These are phyloP conservation scores for Malurus leucopterus DNA, from an alignment of 2,797 vertebrate species.

Conservation along the genomic window DNA sequence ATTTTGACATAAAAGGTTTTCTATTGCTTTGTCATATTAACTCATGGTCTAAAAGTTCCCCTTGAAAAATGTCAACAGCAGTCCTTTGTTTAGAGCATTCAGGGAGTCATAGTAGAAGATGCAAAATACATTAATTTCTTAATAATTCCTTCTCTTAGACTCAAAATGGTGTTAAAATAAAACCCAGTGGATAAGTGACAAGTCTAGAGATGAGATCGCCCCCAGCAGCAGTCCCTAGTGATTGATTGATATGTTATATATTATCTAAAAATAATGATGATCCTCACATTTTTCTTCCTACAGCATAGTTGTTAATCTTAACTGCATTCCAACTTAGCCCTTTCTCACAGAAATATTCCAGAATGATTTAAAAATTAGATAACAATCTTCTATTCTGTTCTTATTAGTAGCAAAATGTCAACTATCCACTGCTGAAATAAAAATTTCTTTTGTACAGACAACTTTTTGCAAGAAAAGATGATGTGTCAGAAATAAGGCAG, in stretches of 20 bases:
- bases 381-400: background rate
- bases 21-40: background rate
- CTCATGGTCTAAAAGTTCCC: background rate
- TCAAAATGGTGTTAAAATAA: background rate
- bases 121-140: background rate
- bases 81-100: background rate
- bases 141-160: background rate
- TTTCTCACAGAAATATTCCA: background rate
- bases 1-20: background rate
- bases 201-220: background rate
- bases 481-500: background rate
- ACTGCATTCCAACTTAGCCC: background rate
- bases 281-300: background rate
- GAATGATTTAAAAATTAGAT: background rate
- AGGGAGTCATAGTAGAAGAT: background rate
- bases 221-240: background rate
- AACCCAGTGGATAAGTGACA: background rate
- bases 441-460: background rate
- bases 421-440: background rate
- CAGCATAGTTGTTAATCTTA: background rate
- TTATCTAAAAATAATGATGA: slow-evolving; percentile 34
- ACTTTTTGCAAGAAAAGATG: background rate
- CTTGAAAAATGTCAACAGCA: background rate
- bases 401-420: background rate
- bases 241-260: slow-evolving; percentile 12